Conservation (phyloP, 2,797 vertebrate genomes). For the Platyrinchus mystaceus region DNA sequence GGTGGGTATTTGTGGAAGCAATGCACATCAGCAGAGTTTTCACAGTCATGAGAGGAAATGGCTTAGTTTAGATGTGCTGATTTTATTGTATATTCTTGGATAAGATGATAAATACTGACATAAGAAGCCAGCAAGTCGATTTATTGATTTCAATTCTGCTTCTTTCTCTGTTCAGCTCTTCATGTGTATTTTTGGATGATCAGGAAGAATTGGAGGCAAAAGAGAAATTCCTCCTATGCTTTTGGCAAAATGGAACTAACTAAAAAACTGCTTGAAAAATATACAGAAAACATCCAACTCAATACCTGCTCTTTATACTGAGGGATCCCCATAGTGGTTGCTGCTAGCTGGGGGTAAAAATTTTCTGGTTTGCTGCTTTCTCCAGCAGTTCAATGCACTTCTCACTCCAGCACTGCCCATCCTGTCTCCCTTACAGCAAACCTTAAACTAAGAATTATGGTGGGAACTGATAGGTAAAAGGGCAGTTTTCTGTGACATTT, state of each 20-base stretch:
- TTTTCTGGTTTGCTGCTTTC: not conserved
- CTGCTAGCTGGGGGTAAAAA: not conserved
- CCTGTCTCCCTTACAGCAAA: not conserved
- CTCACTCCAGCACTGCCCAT: not conserved
- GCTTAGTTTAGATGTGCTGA: not conserved
- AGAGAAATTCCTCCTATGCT: not conserved
- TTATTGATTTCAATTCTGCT: not conserved
- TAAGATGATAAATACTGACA: constrained; percentile 2
- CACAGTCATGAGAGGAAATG: not conserved
- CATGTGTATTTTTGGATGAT: not conserved
- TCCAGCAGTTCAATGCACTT: not conserved
- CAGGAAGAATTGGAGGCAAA: not conserved
- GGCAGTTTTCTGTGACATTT: not conserved
- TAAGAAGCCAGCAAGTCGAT: not conserved
- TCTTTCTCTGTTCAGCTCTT: not conserved
- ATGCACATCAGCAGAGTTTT: not conserved
- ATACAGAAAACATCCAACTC: not conserved
- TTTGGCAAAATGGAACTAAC: not conserved
- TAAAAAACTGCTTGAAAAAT: not conserved
- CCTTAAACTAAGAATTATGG: not conserved
- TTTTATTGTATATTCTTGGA: not conserved
- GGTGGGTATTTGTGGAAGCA: not conserved
- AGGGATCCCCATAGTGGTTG: not conserved
- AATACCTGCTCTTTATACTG: not conserved
- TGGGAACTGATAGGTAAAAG: not conserved